Conservation (phyloP, 2,888 invertebrate species). For the Torymus tubicola region DNA sequence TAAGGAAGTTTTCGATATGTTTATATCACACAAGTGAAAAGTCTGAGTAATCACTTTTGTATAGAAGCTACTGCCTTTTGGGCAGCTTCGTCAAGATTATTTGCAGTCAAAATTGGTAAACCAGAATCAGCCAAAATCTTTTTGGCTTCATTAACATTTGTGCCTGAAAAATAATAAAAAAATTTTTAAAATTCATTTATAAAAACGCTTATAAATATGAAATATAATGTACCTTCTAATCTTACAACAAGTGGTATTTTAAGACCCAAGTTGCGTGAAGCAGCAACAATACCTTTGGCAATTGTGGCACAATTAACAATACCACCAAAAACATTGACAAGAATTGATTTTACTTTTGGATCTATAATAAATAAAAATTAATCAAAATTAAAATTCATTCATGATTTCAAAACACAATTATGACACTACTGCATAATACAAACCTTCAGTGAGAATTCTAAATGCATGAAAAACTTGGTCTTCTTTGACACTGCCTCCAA, state of each 20-base stretch:
- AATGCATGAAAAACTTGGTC: constrained; percentile 96
- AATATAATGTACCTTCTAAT: constrained; percentile 86
- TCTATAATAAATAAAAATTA: constrained; percentile 77
- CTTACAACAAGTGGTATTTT: constrained; percentile 94
- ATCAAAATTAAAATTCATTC: constrained; percentile 12
- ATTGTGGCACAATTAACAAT: constrained; percentile 99
- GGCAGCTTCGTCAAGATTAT: constrained; percentile 95
- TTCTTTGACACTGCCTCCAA: constrained; percentile 97
- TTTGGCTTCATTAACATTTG: constrained; percentile 85
- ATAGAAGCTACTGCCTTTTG: constrained; percentile 84
- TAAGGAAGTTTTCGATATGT: constrained; percentile 28
- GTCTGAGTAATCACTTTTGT: constrained; percentile 56
- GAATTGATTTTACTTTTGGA: constrained; percentile 93
- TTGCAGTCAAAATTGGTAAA: constrained; percentile 88
- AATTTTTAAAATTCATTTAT: background rate
- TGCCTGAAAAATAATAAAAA: constrained; percentile 57
- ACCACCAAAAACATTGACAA: constrained; percentile 99
- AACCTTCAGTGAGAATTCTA: constrained; percentile 88
- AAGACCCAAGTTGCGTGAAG: constrained; percentile 87
- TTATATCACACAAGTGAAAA: constrained; percentile 28
- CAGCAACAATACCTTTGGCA: constrained; percentile 95
- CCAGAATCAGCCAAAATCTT: constrained; percentile 89
- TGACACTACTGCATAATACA: constrained; percentile 13
- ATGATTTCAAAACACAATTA: constrained; percentile 30
- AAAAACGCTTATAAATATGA: constrained; percentile 13